Conservation (phyloP, 2,888 invertebrate genomes). For the Catonia carolina region DNA sequence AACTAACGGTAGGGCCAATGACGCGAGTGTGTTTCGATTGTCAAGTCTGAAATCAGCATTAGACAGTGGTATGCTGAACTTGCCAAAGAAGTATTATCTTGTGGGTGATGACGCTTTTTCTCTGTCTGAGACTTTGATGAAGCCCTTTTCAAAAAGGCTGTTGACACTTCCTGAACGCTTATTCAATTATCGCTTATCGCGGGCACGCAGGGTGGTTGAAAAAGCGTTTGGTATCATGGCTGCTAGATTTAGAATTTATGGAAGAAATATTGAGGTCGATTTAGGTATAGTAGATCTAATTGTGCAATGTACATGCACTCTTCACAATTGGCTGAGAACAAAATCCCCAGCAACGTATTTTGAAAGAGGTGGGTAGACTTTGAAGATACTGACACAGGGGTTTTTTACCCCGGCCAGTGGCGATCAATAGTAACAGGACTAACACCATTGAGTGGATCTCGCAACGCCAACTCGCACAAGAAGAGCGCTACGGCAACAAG, state of each 20-base stretch:
- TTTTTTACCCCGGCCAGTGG: conserved; percentile 15
- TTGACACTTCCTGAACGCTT: conserved; percentile 2
- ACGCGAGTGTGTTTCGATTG: conserved; percentile 22
- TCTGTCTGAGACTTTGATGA: conserved; percentile 24
- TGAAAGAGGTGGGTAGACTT: conserved; percentile 19
- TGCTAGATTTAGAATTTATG: conserved; percentile 10
- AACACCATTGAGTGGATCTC: conserved; percentile 5
- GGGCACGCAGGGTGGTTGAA: conserved; percentile 14
- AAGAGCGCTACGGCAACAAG: conserved; percentile 17
- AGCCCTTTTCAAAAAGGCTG: conserved; percentile 23
- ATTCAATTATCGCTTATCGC: conserved; percentile 18
- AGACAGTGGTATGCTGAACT: conserved; percentile 5
- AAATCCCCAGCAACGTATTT: conserved; percentile 15
- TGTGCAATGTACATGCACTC: conserved; percentile 14
- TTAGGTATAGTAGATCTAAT: conserved; percentile 19
- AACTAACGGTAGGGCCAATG: conserved; percentile 30
- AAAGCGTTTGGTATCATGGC: conserved; percentile 19
- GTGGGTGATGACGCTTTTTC: conserved; percentile 27
- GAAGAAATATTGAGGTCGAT: conserved; percentile 5
- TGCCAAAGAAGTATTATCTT: conserved; percentile 13
- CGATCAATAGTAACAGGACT: conserved; percentile 10
- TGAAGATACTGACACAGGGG: conserved; percentile 16
- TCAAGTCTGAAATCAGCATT: conserved; percentile 14
- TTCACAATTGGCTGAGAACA: conserved; percentile 17
- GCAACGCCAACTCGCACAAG: conserved; percentile 6